Percentiles rank a stretch among this genome's conserved stretches.
phyloP scores from a whole-genome alignment of 2,888 invertebrate genomes.

The Eremobia ochroleuca region DNA sequence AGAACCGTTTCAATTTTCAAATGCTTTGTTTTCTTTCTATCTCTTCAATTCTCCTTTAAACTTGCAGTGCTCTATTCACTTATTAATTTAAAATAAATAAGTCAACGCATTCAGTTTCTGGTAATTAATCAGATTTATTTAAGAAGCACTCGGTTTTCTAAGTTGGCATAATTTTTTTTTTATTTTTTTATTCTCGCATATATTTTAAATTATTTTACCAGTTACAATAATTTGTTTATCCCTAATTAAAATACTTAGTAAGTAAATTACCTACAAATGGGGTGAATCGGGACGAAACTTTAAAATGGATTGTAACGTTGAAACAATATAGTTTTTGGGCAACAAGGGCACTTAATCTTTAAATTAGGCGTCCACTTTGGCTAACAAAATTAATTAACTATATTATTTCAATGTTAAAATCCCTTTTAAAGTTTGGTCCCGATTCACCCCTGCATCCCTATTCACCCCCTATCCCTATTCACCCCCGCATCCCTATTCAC shows the following conservation, averaged over 20 bases:
- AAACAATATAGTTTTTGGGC: background rate
- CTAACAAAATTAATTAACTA: background rate
- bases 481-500: no score
- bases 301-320: background rate
- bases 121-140: background rate
- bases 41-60: background rate
- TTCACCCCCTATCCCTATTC: background rate
- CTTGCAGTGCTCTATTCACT: background rate
- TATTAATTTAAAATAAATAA: constrained; percentile 2
- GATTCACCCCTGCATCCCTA: background rate
- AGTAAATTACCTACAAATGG: background rate
- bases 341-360: background rate
- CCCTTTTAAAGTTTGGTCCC: background rate
- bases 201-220: background rate
- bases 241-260: background rate
- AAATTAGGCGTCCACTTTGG: background rate
- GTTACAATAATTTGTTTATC: background rate
- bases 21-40: background rate
- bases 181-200: background rate
- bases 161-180: background rate
- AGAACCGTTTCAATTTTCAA: background rate
- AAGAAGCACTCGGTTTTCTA: background rate
- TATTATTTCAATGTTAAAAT: background rate
- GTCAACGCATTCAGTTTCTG: no score
- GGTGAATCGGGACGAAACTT: background rate